Evolutionary conservation across 64 coral and sea anemone genomes (phyloP).

Genomic region (Montipora cactus): DNA sequence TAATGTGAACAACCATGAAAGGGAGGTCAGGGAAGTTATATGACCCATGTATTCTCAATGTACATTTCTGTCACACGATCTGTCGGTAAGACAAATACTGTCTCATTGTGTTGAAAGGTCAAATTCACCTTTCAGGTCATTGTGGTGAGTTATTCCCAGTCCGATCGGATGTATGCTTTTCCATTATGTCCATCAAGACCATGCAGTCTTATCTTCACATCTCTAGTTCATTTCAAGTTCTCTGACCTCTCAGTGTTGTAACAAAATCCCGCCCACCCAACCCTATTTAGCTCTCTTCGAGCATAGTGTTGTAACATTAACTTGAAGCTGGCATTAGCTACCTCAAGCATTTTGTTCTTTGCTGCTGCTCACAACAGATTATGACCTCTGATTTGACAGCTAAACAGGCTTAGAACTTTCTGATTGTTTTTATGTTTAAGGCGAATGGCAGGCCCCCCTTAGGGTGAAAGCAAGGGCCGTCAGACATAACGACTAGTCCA

Average conservation of each 20-base stretch:
- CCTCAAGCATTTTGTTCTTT: conserved; percentile 10
- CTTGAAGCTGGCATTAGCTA: conserved; percentile 3
- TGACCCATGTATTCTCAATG: background rate
- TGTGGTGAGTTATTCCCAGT: conserved; percentile 18
- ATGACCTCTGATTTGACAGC: background rate
- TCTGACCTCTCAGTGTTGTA: conserved; percentile 38
- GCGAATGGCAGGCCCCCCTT: too few species aligned
- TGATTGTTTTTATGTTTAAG: background rate
- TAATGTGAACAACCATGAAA: too few species aligned
- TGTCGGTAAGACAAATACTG: conserved; percentile 11
- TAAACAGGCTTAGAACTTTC: conserved; percentile 34
- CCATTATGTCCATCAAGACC: conserved; percentile 39
- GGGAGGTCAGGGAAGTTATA: too few species aligned
- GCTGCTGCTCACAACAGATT: conserved; percentile 20
- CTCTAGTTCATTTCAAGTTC: conserved; percentile 31
- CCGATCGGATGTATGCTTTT: conserved; percentile 29
- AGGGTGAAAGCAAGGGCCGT: too few species aligned
- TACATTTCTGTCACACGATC: conserved; percentile 19
- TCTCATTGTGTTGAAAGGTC: conserved; percentile 11
- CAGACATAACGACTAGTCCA: too few species aligned
- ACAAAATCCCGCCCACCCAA: conserved; percentile 8
- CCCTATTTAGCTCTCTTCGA: conserved; percentile 19
- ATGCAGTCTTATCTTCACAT: conserved; percentile 19
- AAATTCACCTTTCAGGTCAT: background rate
- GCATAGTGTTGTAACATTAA: conserved; percentile 8